Conservation (phyloP, 2,797 vertebrate genomes). For the Microcaecilia unicolor region DNA sequence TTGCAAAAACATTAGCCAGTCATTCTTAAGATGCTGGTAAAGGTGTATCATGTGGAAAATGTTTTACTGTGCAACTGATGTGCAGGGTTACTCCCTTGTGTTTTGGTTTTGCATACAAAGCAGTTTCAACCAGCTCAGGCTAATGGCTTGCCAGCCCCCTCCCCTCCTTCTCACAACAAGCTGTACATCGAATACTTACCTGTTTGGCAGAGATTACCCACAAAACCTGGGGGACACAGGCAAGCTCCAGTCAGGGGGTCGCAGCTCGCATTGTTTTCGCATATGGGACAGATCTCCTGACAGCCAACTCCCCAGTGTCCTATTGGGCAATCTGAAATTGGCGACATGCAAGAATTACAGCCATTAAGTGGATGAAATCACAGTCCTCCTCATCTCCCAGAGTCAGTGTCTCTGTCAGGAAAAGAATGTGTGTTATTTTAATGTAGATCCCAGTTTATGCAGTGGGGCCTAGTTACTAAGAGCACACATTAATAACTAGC, state of each 20-base stretch:
- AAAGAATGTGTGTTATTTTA: too few relatives aligned
- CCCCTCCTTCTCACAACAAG: background rate
- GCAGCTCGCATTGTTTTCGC: slow-evolving; percentile 67
- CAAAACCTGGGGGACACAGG: slow-evolving; percentile 64
- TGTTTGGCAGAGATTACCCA: slow-evolving; percentile 68
- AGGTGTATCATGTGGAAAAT: too few relatives aligned
- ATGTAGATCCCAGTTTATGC: too few relatives aligned
- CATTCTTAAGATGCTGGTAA: too few relatives aligned
- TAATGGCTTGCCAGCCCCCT: background rate
- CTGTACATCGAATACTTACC: slow-evolving; percentile 50
- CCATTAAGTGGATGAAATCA: background rate
- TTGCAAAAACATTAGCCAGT: too few relatives aligned
- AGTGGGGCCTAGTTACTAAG: too few relatives aligned
- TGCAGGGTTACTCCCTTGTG: too few relatives aligned
- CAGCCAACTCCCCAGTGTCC: slow-evolving; percentile 80
- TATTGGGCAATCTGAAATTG: slow-evolving; percentile 67
- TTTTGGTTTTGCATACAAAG: too few relatives aligned
- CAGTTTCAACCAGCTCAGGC: too few relatives aligned
- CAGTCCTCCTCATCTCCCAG: background rate
- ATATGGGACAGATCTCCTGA: slow-evolving; percentile 63
- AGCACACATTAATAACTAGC: too few relatives aligned
- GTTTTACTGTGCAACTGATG: too few relatives aligned
- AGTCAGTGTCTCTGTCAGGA: too few relatives aligned
- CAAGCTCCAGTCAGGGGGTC: slow-evolving; percentile 68
- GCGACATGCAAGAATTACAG: background rate